Conservation (phyloP, 2,113 vertebrate genomes). For the Oriolus oriolus region DNA sequence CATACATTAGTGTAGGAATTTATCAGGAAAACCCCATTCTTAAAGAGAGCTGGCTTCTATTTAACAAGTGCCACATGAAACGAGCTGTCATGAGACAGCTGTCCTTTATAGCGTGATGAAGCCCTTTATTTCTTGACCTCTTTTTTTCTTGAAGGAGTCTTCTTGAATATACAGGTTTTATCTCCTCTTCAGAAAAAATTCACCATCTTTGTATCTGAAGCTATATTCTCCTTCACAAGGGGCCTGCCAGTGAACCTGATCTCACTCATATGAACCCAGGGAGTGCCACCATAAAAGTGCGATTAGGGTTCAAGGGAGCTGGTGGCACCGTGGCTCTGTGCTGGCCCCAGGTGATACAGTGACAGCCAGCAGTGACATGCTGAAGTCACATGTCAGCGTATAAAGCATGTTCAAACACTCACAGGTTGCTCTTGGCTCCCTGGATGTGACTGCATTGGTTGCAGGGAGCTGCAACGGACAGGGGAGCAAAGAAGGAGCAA, state of each 20-base stretch:
- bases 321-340: too few relatives aligned
- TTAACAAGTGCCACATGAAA: neutral
- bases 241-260: neutral
- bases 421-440: neutral
- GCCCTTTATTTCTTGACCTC: neutral
- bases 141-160: neutral
- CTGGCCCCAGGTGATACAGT: accelerated
- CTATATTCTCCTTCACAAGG: neutral
- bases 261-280: neutral
- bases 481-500: neutral
- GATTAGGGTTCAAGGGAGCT: neutral
- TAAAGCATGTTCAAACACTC: neutral
- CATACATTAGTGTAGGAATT: slow-evolving; percentile 1
- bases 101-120: neutral
- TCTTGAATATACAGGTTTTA: neutral
- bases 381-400: neutral
- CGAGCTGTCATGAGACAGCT: neutral
- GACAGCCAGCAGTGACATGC: neutral
- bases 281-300: neutral
- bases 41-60: neutral
- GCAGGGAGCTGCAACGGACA: neutral
- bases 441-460: neutral
- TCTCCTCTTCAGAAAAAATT: neutral
- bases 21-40: neutral
- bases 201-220: neutral